Percentiles rank a stretch among this genome's conserved stretches.
Conservation (phyloP, 1,140 invertebrate species). For the Pachypeltis micranthus region DNA sequence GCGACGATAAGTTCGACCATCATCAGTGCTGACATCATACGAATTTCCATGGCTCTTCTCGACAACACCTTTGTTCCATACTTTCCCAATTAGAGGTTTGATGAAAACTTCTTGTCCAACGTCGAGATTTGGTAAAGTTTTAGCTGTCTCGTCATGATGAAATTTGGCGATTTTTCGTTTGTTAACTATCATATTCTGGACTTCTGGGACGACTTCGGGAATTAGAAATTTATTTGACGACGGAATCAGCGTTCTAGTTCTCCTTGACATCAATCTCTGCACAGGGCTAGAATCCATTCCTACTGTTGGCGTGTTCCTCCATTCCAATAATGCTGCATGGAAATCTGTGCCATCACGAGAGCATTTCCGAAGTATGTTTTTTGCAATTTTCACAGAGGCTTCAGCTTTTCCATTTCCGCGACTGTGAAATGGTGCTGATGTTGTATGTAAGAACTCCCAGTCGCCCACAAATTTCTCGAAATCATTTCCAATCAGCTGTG, state of each 20-base stretch:
- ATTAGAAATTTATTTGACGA: not conserved
- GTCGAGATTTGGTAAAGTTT: not conserved
- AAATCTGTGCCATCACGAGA: not conserved
- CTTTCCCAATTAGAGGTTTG: not conserved
- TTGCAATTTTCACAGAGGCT: slow-evolving; percentile 10
- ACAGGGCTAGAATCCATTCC: not conserved
- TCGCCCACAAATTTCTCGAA: slow-evolving; percentile 34
- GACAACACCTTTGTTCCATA: no score
- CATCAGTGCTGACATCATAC: no score
- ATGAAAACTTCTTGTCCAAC: not conserved
- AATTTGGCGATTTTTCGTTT: not conserved
- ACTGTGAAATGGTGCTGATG: slow-evolving; percentile 33
- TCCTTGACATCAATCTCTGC: not conserved
- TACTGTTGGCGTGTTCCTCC: not conserved
- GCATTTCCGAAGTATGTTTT: slow-evolving; percentile 6
- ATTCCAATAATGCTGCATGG: not conserved
- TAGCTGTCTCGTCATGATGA: not conserved
- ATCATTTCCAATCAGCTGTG: slow-evolving; percentile 33
- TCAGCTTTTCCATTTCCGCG: slow-evolving; percentile 37
- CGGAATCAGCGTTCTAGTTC: not conserved
- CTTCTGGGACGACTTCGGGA: not conserved
- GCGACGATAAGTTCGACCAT: no score
- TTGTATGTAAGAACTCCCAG: slow-evolving; percentile 34
- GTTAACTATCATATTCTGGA: not conserved
- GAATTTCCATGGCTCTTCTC: not conserved